phyloP scores from a whole-genome alignment of 2,113 vertebrate species.

The Archilochus colubris region DNA sequence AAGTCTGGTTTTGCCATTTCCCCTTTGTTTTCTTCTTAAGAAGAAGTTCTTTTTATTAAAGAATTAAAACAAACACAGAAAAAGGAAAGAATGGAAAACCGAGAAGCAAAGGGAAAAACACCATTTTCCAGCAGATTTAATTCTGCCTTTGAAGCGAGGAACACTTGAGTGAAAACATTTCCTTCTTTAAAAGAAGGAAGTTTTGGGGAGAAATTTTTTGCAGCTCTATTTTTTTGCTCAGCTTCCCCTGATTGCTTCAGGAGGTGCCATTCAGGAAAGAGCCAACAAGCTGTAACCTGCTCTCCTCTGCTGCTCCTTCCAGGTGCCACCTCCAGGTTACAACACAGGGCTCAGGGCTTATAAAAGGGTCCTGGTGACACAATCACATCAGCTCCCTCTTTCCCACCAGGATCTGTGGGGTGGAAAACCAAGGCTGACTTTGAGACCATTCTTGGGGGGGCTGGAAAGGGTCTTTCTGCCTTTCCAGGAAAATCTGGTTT shows the following conservation, averaged over 20 bases:
- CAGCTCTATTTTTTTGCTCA: accelerated
- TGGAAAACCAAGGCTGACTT: background rate
- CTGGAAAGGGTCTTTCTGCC: background rate
- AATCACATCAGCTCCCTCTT: background rate
- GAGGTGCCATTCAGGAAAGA: background rate
- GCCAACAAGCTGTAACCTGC: conserved; percentile 16
- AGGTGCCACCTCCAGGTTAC: background rate
- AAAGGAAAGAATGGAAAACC: background rate
- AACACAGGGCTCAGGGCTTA: background rate
- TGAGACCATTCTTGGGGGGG: background rate
- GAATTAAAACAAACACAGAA: background rate
- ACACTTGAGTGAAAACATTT: background rate
- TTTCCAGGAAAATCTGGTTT: background rate
- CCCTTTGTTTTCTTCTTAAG: background rate
- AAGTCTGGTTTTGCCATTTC: background rate
- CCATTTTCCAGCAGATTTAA: background rate
- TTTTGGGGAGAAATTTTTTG: background rate
- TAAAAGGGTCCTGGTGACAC: background rate
- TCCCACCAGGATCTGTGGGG: background rate
- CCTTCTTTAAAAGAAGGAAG: background rate
- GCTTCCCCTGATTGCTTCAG: background rate
- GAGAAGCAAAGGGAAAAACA: background rate
- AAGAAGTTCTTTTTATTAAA: background rate
- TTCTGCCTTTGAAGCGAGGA: background rate
- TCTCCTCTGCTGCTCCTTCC: background rate